These are phyloP conservation scores for Yasuhikotakia modesta DNA, from an alignment of 2,797 vertebrate genomes.

Conservation along the genomic window DNA sequence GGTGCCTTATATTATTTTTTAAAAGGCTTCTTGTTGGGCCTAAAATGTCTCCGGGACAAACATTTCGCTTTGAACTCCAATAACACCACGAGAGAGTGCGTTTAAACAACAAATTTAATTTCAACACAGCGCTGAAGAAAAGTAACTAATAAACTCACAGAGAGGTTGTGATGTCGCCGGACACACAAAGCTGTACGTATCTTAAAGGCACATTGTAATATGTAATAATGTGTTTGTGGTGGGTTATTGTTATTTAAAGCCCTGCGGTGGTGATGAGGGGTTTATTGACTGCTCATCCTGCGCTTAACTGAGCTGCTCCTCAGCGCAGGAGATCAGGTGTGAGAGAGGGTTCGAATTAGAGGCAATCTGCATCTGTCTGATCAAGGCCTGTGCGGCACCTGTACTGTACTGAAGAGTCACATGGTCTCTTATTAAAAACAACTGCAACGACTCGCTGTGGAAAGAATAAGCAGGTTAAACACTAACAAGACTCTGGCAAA, in stretches of 20 bases:
- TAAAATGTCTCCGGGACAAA: conserved; percentile 14
- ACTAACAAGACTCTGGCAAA: background rate
- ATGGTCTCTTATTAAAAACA: conserved; percentile 39
- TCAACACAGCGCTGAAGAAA: conserved; percentile 15
- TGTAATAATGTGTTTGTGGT: conserved; percentile 80
- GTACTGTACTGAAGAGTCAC: conserved; percentile 35
- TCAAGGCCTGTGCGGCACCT: conserved; percentile 47
- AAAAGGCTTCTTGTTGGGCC: background rate
- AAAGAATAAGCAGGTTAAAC: conserved; percentile 65
- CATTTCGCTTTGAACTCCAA: conserved; percentile 26
- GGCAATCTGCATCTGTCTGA: conserved; percentile 57
- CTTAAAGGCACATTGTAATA: conserved; percentile 69
- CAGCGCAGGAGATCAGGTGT: conserved; percentile 65
- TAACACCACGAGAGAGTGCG: conserved; percentile 13
- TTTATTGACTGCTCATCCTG: conserved; percentile 77
- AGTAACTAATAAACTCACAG: conserved; percentile 53
- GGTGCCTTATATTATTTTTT: background rate
- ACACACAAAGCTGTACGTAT: conserved; percentile 59
- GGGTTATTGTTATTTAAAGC: conserved; percentile 78
- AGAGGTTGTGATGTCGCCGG: conserved; percentile 45
- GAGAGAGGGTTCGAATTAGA: conserved; percentile 67
- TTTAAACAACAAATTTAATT: conserved; percentile 46
- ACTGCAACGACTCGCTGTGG: background rate
- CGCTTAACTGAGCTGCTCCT: conserved; percentile 69
- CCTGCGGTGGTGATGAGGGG: conserved; percentile 68